phyloP scores from a whole-genome alignment of 2,797 vertebrate species.

The Luscinia megarhynchos region DNA sequence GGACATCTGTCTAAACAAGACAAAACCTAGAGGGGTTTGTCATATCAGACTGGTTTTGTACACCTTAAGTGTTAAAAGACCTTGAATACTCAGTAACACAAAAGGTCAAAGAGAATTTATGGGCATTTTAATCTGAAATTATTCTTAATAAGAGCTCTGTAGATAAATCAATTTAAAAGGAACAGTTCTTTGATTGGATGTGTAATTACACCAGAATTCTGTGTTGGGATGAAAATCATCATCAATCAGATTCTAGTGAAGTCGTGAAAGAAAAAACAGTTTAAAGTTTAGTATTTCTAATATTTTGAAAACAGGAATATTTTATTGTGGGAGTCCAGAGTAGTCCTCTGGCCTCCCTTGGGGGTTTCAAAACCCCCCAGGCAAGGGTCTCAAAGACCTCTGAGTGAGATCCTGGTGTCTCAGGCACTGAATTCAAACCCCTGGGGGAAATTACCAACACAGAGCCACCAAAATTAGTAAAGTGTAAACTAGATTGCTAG shows the following conservation, averaged over 20 bases:
- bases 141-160: background rate
- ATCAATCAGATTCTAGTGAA: background rate
- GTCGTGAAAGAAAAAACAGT: background rate
- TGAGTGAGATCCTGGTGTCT: no score
- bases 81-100: background rate
- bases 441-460: no score
- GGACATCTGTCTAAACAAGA: slow-evolving; percentile 57
- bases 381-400: no score
- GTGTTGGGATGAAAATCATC: background rate
- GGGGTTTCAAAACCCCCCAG: no score
- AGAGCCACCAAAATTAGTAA: no score
- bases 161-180: background rate
- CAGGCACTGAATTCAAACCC: no score
- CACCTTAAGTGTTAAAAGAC: slow-evolving; percentile 28
- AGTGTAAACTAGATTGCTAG: no score
- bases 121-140: slow-evolving; percentile 1
- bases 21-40: slow-evolving; percentile 24
- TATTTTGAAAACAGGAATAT: background rate
- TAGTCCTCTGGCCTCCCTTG: no score
- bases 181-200: background rate
- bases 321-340: no score
- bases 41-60: slow-evolving; percentile 1
- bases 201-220: background rate
- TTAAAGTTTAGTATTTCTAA: background rate
- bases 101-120: background rate